Percentiles rank a stretch among this genome's conserved stretches.
These are phyloP conservation scores for Polypedilum vanderplanki DNA, from an alignment of 1,140 invertebrate species.

Conservation along the genomic window DNA sequence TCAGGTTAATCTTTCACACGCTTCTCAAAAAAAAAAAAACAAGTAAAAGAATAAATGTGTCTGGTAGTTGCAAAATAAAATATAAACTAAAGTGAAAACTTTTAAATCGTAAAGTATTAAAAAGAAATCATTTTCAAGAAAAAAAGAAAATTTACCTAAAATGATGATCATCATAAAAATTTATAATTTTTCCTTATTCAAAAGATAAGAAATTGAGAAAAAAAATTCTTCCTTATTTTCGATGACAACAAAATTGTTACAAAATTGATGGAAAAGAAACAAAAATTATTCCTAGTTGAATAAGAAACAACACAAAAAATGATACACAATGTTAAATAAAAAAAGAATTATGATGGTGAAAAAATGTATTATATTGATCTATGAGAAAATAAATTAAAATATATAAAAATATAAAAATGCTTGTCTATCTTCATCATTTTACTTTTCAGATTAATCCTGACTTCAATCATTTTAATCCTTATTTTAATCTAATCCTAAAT, in stretches of 20 bases:
- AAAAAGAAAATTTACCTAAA: background rate
- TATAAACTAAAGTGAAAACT: background rate
- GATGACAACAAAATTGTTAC: background rate
- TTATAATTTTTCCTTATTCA: background rate
- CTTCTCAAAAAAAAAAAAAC: background rate
- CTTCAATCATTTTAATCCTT: too few species aligned
- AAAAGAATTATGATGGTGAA: background rate
- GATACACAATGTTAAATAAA: slow-evolving; percentile 20
- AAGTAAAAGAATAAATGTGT: background rate
- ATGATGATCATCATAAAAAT: background rate
- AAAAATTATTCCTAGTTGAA: background rate
- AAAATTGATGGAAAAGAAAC: background rate
- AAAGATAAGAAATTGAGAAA: background rate
- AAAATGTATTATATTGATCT: slow-evolving; percentile 27
- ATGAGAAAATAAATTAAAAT: slow-evolving; percentile 29
- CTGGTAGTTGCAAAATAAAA: background rate
- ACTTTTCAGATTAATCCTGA: background rate
- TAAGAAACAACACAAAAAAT: slow-evolving; percentile 13
- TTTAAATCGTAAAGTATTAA: slow-evolving; percentile 3
- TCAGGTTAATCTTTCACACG: slow-evolving; percentile 16
- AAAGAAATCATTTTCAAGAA: background rate
- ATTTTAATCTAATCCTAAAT: too few species aligned
- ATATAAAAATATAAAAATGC: background rate
- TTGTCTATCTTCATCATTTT: too few species aligned
- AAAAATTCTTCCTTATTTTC: background rate